Conservation (phyloP, 1,140 invertebrate genomes). For the Drosophila takahashii region DNA sequence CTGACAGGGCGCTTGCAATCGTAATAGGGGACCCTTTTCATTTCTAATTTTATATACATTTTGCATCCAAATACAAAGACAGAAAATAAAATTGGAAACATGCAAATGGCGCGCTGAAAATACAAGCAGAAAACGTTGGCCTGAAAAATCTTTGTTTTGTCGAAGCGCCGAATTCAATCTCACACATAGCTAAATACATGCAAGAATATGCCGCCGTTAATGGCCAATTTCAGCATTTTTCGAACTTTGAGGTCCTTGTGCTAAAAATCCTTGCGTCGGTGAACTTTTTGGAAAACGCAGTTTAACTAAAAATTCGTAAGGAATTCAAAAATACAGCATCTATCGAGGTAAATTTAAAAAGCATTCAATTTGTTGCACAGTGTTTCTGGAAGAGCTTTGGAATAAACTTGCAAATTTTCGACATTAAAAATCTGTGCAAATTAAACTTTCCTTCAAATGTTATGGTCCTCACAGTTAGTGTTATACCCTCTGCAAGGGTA, state of each 20-base stretch:
- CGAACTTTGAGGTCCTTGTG: no score
- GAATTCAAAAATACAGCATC: no score
- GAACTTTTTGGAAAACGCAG: no score
- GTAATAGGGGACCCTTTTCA: slow-evolving; percentile 57
- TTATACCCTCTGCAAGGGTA: slow-evolving; percentile 5
- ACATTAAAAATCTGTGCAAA: no score
- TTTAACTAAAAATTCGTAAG: no score
- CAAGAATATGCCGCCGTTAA: slow-evolving; percentile 68
- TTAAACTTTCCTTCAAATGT: no score
- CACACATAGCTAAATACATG: slow-evolving; percentile 61
- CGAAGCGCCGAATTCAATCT: slow-evolving; percentile 55
- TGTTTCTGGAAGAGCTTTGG: no score
- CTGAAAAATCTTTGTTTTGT: slow-evolving; percentile 63
- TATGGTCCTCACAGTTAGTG: neutral
- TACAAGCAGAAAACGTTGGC: slow-evolving; percentile 35
- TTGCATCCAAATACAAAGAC: slow-evolving; percentile 51
- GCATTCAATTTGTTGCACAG: no score
- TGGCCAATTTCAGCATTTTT: no score
- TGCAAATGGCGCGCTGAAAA: slow-evolving; percentile 76
- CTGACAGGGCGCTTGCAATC: slow-evolving; percentile 23
- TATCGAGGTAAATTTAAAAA: no score
- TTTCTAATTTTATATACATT: slow-evolving; percentile 61
- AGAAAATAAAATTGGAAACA: slow-evolving; percentile 52
- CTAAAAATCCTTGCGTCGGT: no score
- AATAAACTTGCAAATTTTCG: no score